Conservation (phyloP, 2,113 vertebrate species). For the Tetraodon nigroviridis region DNA sequence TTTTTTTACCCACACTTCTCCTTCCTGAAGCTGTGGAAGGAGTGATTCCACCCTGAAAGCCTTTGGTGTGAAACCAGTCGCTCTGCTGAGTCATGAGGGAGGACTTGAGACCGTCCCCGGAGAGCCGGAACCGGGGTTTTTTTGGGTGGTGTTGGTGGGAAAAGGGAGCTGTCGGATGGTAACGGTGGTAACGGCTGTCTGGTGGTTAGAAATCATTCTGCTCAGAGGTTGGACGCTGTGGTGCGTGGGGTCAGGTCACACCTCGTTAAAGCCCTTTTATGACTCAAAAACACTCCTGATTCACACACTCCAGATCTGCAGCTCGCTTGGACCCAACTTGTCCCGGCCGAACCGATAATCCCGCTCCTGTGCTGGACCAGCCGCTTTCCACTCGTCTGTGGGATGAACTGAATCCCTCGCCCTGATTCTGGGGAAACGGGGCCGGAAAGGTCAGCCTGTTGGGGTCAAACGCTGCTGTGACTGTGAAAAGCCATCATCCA, state of each 20-base stretch:
- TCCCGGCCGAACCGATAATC: conserved; percentile 18
- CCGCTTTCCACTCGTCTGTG: conserved; percentile 28
- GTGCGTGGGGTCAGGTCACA: conserved; percentile 2
- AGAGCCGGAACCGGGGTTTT: conserved; percentile 24
- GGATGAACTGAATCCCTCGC: conserved; percentile 24
- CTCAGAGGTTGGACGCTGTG: conserved; percentile 17
- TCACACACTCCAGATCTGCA: conserved; percentile 14
- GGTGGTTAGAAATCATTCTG: conserved; percentile 2
- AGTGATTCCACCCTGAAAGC: background rate
- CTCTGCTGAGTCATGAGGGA: background rate
- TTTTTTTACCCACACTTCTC: background rate
- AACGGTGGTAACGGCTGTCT: conserved; percentile 16
- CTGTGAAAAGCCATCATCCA: too few relatives aligned
- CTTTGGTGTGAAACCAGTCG: conserved; percentile 5
- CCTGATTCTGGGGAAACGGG: conserved; percentile 25
- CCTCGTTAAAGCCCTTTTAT: conserved; percentile 23
- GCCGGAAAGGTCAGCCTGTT: conserved; percentile 14
- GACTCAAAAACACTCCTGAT: conserved; percentile 42
- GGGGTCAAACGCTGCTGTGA: background rate
- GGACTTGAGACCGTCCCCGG: conserved; percentile 18
- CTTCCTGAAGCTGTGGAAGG: conserved; percentile 12
- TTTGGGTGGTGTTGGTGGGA: conserved; percentile 15
- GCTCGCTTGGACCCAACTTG: conserved; percentile 5
- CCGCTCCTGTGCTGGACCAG: conserved; percentile 18
- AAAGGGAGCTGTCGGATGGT: conserved; percentile 17